Evolutionary conservation across 2,888 invertebrate genomes (phyloP).

Genomic region (Polyploca ridens): DNA sequence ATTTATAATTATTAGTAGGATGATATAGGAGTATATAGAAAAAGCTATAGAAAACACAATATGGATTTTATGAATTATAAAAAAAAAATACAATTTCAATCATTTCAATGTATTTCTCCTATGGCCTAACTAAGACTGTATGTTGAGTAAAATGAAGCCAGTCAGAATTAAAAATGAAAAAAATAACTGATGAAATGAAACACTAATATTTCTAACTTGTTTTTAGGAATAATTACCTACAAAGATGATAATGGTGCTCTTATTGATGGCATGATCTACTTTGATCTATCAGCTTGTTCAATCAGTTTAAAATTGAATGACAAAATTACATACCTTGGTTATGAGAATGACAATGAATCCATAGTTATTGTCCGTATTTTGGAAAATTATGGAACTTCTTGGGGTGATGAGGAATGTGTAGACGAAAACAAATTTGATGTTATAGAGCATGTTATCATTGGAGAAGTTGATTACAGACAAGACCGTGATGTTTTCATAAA

Average conservation of each 20-base stretch:
- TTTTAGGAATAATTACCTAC: slow-evolving; percentile 85
- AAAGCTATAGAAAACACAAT: no score
- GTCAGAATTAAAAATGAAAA: no score
- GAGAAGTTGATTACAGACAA: slow-evolving; percentile 59
- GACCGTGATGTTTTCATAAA: slow-evolving; percentile 75
- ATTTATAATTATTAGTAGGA: no score
- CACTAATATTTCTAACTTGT: slow-evolving; percentile 27
- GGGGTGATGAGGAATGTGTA: slow-evolving; percentile 73
- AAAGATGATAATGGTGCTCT: slow-evolving; percentile 75
- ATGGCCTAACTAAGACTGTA: no score
- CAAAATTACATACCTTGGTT: slow-evolving; percentile 83
- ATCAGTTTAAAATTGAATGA: slow-evolving; percentile 67
- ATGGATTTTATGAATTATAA: no score
- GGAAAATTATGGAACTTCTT: slow-evolving; percentile 77
- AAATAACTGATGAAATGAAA: no score
- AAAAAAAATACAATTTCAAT: no score
- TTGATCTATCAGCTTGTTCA: slow-evolving; percentile 61
- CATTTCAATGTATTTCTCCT: no score
- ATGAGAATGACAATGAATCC: slow-evolving; percentile 69
- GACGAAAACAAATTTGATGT: slow-evolving; percentile 59
- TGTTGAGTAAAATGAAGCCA: no score
- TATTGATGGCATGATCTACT: slow-evolving; percentile 85
- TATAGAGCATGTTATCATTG: slow-evolving; percentile 67
- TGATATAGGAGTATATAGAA: no score
- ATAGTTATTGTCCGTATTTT: slow-evolving; percentile 84